Conservation (phyloP, 2,113 vertebrate species). For the Ageneiosus marmoratus region DNA sequence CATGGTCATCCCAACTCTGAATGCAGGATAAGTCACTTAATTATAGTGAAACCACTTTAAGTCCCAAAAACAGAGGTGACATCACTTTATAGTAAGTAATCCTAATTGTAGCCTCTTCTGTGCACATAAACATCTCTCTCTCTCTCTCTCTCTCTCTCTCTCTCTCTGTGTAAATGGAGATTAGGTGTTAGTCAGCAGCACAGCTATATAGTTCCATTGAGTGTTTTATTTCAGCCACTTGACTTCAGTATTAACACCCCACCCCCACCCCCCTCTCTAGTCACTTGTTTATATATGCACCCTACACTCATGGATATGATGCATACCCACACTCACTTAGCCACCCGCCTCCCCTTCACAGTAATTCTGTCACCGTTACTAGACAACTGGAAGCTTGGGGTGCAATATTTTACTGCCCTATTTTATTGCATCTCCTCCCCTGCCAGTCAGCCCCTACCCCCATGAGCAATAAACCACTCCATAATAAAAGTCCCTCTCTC, state of each 20-base stretch:
- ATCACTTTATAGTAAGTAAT: slow-evolving; percentile 60
- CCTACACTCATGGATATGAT: slow-evolving; percentile 39
- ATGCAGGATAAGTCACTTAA: slow-evolving; percentile 48
- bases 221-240: slow-evolving; percentile 57
- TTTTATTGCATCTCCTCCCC: slow-evolving; percentile 74
- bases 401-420: slow-evolving; percentile 59
- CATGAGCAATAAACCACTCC: slow-evolving; percentile 76
- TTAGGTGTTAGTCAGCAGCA: slow-evolving; percentile 64
- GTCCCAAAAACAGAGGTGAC: slow-evolving; percentile 67
- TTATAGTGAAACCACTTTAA: slow-evolving; percentile 59
- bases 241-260: slow-evolving; percentile 48
- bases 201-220: slow-evolving; percentile 64
- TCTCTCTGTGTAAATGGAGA: slow-evolving; percentile 50
- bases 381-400: slow-evolving; percentile 61
- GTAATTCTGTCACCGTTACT: slow-evolving; percentile 63
- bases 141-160: slow-evolving; percentile 41
- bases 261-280: background rate
- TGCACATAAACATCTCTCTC: slow-evolving; percentile 64
- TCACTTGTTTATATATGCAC: slow-evolving; percentile 49
- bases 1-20: slow-evolving; percentile 16
- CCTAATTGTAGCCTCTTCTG: slow-evolving; percentile 31
- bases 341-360: slow-evolving; percentile 30
- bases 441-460: slow-evolving; percentile 72
- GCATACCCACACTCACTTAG: slow-evolving; percentile 34
- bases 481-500: slow-evolving; percentile 72